Conservation (phyloP, 2,888 invertebrate species). For the Geophilus truncorum region DNA sequence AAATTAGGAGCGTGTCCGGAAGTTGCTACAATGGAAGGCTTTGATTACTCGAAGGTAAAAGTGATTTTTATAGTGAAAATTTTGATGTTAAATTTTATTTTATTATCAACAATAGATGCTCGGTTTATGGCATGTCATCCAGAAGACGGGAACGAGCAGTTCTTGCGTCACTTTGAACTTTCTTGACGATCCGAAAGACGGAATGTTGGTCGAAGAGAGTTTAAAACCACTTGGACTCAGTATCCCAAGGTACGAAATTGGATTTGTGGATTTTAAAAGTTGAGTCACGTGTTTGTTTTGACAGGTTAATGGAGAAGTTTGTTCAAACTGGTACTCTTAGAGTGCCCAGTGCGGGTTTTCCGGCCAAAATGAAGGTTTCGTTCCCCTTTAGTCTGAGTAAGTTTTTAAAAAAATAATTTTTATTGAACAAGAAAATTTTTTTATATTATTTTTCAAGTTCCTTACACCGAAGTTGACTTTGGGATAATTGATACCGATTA, state of each 20-base stretch:
- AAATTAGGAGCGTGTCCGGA: not conserved
- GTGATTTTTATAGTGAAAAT: not conserved
- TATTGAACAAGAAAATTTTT: not conserved
- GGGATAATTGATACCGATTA: slow-evolving; percentile 71
- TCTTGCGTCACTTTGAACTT: slow-evolving; percentile 59
- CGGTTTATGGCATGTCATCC: slow-evolving; percentile 76
- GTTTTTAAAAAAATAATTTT: slow-evolving; percentile 45
- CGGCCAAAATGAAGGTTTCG: slow-evolving; percentile 67
- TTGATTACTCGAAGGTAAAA: not conserved
- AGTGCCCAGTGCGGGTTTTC: slow-evolving; percentile 52
- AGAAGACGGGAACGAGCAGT: slow-evolving; percentile 76
- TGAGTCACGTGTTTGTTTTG: not conserved
- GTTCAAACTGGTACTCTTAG: slow-evolving; percentile 59
- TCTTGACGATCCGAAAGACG: not conserved
- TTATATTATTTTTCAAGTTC: not conserved
- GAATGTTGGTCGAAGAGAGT: not conserved
- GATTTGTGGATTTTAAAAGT: not conserved
- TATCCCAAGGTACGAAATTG: not conserved
- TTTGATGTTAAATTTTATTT: not conserved
- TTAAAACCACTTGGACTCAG: not conserved
- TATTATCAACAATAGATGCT: slow-evolving; percentile 54
- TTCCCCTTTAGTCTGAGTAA: slow-evolving; percentile 67
- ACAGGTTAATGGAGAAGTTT: slow-evolving; percentile 27
- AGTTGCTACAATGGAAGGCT: not conserved
- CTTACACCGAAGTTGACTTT: slow-evolving; percentile 49